Evolutionary conservation across 2,113 vertebrate genomes (phyloP).

Genomic region (Actenoides hombroni): DNA sequence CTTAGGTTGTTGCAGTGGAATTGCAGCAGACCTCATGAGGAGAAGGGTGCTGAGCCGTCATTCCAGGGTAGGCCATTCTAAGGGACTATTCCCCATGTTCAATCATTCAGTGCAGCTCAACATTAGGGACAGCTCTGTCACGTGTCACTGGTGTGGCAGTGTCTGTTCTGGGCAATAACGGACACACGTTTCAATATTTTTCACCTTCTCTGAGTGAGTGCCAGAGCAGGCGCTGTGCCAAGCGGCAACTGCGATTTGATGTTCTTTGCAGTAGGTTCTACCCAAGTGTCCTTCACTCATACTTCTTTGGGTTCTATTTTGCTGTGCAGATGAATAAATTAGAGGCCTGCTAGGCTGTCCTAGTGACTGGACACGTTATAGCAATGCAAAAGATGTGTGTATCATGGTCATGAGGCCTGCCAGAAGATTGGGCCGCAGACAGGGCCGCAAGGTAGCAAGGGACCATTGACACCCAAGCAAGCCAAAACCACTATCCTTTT

Average conservation of each 20-base stretch:
- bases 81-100: background rate
- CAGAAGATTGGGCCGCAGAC: background rate
- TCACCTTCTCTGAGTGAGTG: background rate
- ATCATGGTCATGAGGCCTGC: background rate
- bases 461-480: background rate
- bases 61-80: background rate
- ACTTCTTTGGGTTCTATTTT: background rate
- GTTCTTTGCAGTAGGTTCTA: background rate
- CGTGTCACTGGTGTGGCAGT: background rate
- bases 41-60: background rate
- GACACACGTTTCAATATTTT: background rate
- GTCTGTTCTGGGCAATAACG: background rate
- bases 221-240: background rate
- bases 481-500: background rate
- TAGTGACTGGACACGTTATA: background rate
- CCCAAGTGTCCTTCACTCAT: background rate
- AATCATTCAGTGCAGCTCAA: background rate
- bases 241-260: background rate
- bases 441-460: background rate
- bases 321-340: background rate
- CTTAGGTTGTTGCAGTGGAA: background rate
- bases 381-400: background rate
- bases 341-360: background rate
- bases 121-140: background rate
- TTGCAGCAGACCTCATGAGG: rapidly evolving